These are phyloP conservation scores for Trichogramma evanescens DNA, from an alignment of 2,888 invertebrate species.

Conservation along the genomic window DNA sequence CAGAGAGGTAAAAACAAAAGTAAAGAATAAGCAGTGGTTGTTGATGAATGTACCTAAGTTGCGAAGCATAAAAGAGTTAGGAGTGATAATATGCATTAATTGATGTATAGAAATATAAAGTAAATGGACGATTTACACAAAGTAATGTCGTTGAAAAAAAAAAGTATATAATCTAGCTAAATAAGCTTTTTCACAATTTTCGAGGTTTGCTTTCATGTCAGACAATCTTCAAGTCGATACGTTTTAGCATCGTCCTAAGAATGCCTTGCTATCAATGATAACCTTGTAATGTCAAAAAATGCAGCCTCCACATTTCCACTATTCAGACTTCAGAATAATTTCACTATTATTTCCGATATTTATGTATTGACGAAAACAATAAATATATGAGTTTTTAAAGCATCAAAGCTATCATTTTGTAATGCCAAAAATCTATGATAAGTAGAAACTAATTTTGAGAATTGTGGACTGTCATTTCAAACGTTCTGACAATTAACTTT, in stretches of 20 bases:
- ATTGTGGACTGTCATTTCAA: constrained; percentile 5
- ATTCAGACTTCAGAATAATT: constrained; percentile 13
- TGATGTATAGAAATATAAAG: constrained; percentile 31
- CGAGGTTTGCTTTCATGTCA: constrained; percentile 20
- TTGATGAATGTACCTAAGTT: constrained; percentile 44
- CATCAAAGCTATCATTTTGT: constrained; percentile 13
- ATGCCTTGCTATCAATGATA: constrained; percentile 20
- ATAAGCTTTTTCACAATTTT: constrained; percentile 22
- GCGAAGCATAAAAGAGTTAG: constrained; percentile 40
- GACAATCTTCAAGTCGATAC: constrained; percentile 23
- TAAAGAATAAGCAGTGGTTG: constrained; percentile 31
- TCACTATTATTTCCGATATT: constrained; percentile 5
- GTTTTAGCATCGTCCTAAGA: constrained; percentile 22
- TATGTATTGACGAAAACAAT: neutral
- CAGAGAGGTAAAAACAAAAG: constrained; percentile 15
- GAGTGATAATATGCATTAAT: constrained; percentile 39
- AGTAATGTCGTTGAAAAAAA: constrained; percentile 20
- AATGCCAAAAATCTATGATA: constrained; percentile 14
- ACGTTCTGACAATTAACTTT: constrained; percentile 2
- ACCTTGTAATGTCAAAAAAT: constrained; percentile 15
- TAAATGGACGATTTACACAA: constrained; percentile 40
- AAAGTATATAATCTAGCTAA: constrained; percentile 43
- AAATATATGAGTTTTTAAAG: neutral
- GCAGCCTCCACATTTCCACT: constrained; percentile 16
- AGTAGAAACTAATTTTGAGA: constrained; percentile 8